phyloP scores from a whole-genome alignment of 1,140 invertebrate species.

The Calosoma granatense region DNA sequence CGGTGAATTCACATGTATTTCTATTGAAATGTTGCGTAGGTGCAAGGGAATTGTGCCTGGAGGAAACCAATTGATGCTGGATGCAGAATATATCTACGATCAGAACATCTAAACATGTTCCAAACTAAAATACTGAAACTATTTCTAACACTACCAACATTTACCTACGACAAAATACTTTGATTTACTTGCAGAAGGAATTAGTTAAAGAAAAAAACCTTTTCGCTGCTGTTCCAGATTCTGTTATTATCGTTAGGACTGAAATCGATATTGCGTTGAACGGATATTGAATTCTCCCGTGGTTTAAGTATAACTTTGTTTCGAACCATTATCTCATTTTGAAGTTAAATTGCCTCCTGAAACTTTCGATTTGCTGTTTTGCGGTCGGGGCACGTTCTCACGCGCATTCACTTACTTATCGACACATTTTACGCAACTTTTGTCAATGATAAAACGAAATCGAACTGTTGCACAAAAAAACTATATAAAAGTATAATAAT shows the following conservation, averaged over 20 bases:
- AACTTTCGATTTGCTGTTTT: too few relatives aligned
- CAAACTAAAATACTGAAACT: too few relatives aligned
- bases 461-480: neutral
- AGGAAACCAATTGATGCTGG: neutral
- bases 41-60: too few relatives aligned
- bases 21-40: neutral
- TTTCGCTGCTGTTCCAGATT: neutral
- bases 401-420: neutral
- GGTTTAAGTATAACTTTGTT: neutral
- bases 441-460: neutral
- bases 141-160: too few relatives aligned
- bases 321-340: neutral
- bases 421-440: neutral
- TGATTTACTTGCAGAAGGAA: too few relatives aligned
- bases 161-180: too few relatives aligned
- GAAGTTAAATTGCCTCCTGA: conserved; percentile 3
- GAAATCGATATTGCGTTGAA: neutral
- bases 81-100: too few relatives aligned
- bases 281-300: neutral
- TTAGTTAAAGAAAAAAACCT: neutral
- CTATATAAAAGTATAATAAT: too few relatives aligned
- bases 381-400: too few relatives aligned
- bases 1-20: neutral
- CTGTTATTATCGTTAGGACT: neutral
- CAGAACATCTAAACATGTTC: too few relatives aligned